Evolutionary conservation across 2,888 invertebrate genomes (phyloP), one percentile per base, ranked within the genome.

Genomic region (Thereva nobilitata): DNA sequence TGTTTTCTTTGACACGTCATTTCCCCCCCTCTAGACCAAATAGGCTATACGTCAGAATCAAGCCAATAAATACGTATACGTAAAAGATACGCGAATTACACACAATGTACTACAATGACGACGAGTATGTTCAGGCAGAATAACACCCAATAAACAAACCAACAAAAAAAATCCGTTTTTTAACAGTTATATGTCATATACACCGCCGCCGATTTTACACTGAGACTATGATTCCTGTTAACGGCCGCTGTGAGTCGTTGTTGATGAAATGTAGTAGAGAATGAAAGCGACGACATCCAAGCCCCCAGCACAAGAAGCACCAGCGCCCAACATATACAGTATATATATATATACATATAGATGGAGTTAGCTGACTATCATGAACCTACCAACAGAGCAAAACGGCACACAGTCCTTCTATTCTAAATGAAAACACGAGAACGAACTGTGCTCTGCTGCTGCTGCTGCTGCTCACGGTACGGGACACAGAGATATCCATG

Each of bases 151-250:
- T 6, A 45, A n/a, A 45, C 8, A n/a, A 4, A 45, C 2, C n/a
- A 45, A 45, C 45, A 45, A 8, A n/a, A 45, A 6, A 10, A 3
- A 45, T 5, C n/a, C 3, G 5, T 10, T n/a, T 45, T 45, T 45
- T 2, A 45, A 64, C 10, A 42, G 7, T 40, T 45, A 41, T 50
- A 66, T 70, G 65, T 66, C 68, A 63, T 68, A 67, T 67, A 72
- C 69, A 70, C 70, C 68, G 69, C 67, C 68, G 72, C 69, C 72
- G 70, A 68, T 72, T 71, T 68, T 70, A 67, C 68, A 72, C 72
- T 72, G 71, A 64, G 53, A 53, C 64, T 44, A 67, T 70, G 68
- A 71, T 70, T 72, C 67, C 68, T 68, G 66, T 68, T 69, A 71
- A 72, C 72, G 70, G 68, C 70, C 72, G 68, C 70, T 68, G 67